Percentiles rank a stretch among this genome's conserved stretches.
These are phyloP conservation scores for Lepus townsendii DNA, from an alignment of 2,797 vertebrate species.

Conservation along the genomic window DNA sequence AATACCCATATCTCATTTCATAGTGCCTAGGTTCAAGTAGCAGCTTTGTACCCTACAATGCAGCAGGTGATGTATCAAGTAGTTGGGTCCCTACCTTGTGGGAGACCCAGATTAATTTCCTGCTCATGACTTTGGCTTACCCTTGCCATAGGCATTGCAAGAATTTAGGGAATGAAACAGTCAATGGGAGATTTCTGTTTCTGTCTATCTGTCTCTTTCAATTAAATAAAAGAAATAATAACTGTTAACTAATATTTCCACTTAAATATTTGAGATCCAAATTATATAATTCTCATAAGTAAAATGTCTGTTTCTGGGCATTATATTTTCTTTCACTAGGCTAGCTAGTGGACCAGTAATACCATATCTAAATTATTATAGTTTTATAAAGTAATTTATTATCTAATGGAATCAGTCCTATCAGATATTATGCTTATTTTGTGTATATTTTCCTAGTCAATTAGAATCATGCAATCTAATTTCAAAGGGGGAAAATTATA, in stretches of 20 bases:
- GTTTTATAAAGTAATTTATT: neutral
- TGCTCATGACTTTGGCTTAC: too few relatives aligned
- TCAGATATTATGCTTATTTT: neutral
- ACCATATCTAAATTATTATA: neutral
- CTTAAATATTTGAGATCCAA: neutral
- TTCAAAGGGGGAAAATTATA: neutral
- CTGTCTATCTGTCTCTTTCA: too few relatives aligned
- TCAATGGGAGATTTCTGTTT: too few relatives aligned
- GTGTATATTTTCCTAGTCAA: neutral
- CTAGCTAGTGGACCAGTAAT: neutral
- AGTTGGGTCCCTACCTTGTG: too few relatives aligned
- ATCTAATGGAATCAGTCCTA: neutral
- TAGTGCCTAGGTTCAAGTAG: too few relatives aligned
- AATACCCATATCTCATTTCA: too few relatives aligned
- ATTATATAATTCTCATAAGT: neutral
- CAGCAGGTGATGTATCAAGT: too few relatives aligned
- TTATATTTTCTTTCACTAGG: neutral
- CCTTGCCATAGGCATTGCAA: too few relatives aligned
- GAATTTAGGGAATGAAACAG: too few relatives aligned
- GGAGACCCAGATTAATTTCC: too few relatives aligned
- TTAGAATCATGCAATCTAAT: neutral
- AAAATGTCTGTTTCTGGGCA: neutral
- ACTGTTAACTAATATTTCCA: neutral
- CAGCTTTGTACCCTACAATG: too few relatives aligned
- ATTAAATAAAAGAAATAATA: neutral